Conservation (phyloP, 2,888 invertebrate genomes). For the Stegana nigrithorax region DNA sequence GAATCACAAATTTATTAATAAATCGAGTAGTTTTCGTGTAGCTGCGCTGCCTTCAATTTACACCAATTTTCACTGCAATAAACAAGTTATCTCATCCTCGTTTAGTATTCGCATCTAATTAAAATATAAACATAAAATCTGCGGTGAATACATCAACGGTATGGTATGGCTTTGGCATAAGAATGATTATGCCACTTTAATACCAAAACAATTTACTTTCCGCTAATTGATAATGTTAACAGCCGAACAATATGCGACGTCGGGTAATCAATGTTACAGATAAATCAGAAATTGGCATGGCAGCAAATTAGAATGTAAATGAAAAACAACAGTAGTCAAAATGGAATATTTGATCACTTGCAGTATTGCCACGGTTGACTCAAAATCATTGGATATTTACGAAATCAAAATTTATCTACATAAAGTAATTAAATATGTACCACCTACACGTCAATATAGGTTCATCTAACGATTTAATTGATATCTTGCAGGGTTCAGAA, state of each 20-base stretch:
- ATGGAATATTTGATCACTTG: not conserved
- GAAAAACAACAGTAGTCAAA: no score
- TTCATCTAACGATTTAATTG: no score
- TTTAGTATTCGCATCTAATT: slow-evolving; percentile 41
- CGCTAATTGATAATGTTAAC: slow-evolving; percentile 58
- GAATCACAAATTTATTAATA: no score
- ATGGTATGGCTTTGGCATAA: not conserved
- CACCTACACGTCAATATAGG: no score
- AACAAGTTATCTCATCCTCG: slow-evolving; percentile 39
- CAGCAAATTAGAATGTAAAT: no score
- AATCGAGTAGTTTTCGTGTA: no score
- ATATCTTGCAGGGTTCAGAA: no score
- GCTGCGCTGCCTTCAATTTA: not conserved
- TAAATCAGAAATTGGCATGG: no score
- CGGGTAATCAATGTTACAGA: no score
- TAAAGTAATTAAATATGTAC: no score
- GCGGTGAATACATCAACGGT: slow-evolving; percentile 8
- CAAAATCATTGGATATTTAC: not conserved
- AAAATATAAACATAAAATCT: slow-evolving; percentile 29
- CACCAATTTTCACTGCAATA: slow-evolving; percentile 20
- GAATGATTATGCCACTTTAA: not conserved
- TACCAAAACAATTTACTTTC: slow-evolving; percentile 11
- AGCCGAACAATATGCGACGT: no score
- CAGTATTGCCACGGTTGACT: no score
- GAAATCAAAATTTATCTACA: not conserved